Base-by-base conservation (phyloP, 2,797 vertebrate species). In the Lycodopsis pacificus region DNA sequence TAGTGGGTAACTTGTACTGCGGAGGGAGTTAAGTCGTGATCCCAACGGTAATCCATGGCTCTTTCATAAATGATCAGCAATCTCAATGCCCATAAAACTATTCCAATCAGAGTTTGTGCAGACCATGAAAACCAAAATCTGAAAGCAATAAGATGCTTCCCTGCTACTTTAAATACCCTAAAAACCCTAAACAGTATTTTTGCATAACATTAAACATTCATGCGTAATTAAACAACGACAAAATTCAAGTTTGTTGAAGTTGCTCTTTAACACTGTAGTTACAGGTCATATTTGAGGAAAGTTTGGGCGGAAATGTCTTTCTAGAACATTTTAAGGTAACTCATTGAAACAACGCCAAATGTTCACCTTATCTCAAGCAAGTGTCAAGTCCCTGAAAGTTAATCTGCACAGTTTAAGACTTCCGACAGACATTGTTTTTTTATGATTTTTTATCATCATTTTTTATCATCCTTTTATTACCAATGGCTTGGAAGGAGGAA, bases 71-170 rank as follows among this genome's bases (percentile, higher is more conserved):
- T 57, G 11, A 12, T n/a, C 53, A 38, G 4, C n/a, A 19, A 63
- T 62, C 11, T 13, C 32, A 61, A 19, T 36, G 30, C 7, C 30
- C 5, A 32, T 34, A 67, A 40, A 7, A 19, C 20, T 13, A 22
- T 54, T 9, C 59, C 17, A 69, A 57, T 57, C 34, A 25, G 42
- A 76, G 14, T 42, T 42, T 15, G 17, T 46, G 12, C 19, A 59
- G 53, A 73, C 25, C 42, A 64, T 63, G 15, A 48, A 76, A 81
- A 46, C 4, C 10, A 13, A 71, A 71, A 64, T 13, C 15, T 54
- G 20, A 40, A 51, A 32, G 0, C 2, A 65, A 53, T 10, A 20
- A 70, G 15, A 51, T 10, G 3, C 32, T 44, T 49, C 20, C 12
- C 56, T 65, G 19, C 32, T 56, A 1, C 54, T 46, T 48, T 32